A percentile compares a stretch with the other conserved stretches of the same genome.
Conservation (phyloP, 1,140 invertebrate species). For the Vollenhovia emeryi region DNA sequence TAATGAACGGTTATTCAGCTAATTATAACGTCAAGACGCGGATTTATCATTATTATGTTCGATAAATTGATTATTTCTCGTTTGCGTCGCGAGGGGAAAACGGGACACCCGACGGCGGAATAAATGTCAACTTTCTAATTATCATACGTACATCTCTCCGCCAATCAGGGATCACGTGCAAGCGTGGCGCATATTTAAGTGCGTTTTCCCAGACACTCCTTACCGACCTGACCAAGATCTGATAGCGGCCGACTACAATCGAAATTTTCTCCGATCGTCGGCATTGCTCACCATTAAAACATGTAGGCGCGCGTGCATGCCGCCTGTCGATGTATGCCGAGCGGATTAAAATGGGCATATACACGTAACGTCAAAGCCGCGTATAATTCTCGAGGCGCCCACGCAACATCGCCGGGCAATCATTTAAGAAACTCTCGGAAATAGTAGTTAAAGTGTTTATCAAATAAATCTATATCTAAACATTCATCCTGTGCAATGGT, state of each 20-base stretch:
- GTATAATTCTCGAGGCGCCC: slow-evolving; percentile 29
- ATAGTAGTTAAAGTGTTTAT: neutral
- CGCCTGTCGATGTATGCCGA: slow-evolving; percentile 73
- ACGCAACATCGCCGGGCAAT: slow-evolving; percentile 1
- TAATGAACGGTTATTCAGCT: slow-evolving; percentile 8
- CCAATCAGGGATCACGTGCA: slow-evolving; percentile 46
- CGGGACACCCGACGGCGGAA: slow-evolving; percentile 4
- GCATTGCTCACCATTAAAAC: slow-evolving; percentile 81
- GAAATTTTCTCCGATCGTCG: slow-evolving; percentile 77
- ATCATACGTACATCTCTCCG: slow-evolving; percentile 40
- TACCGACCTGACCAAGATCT: slow-evolving; percentile 78
- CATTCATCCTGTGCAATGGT: neutral
- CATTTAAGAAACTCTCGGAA: slow-evolving; percentile 26
- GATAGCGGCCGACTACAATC: slow-evolving; percentile 83
- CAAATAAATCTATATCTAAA: neutral
- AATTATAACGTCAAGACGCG: neutral
- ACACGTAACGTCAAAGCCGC: slow-evolving; percentile 41
- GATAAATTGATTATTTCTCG: slow-evolving; percentile 14
- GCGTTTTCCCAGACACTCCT: slow-evolving; percentile 83
- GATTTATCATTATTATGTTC: neutral
- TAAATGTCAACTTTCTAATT: slow-evolving; percentile 64
- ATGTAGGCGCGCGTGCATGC: slow-evolving; percentile 77
- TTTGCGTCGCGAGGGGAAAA: neutral
- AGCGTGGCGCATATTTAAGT: slow-evolving; percentile 65
- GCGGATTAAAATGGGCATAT: slow-evolving; percentile 75